Evolutionary conservation across 2,113 vertebrate genomes (phyloP).

Genomic region (Pelodiscus sinensis): DNA sequence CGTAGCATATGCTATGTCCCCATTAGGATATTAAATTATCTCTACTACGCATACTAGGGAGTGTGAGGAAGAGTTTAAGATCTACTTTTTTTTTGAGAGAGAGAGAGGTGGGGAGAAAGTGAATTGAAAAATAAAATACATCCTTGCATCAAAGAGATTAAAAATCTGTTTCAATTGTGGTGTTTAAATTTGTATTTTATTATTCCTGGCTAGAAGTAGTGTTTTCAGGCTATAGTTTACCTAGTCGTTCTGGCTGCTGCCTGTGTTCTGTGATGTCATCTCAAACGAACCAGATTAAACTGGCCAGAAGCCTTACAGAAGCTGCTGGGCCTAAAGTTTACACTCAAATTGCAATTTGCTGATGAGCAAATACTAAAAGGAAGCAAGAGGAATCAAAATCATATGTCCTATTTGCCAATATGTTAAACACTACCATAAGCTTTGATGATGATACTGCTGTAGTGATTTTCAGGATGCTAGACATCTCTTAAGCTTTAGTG

Average conservation of each 20-base stretch:
- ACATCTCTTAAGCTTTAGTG: neutral
- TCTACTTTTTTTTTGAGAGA: neutral
- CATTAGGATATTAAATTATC: neutral
- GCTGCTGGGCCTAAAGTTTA: constrained; percentile 85
- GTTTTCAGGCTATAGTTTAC: constrained; percentile 3
- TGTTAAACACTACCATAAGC: neutral
- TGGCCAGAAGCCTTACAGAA: constrained; percentile 79
- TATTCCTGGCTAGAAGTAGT: neutral
- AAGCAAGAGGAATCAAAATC: neutral
- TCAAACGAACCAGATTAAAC: constrained; percentile 88
- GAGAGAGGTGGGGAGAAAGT: neutral
- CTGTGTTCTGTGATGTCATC: constrained; percentile 83
- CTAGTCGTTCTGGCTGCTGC: constrained; percentile 68
- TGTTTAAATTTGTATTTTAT: neutral
- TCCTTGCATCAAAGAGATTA: neutral
- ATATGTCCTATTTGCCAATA: neutral
- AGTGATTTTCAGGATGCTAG: fast-evolving
- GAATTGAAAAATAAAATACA: neutral
- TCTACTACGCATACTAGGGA: neutral
- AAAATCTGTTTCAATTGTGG: neutral
- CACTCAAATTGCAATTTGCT: constrained; percentile 75
- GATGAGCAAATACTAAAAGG: neutral
- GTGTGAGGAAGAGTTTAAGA: neutral
- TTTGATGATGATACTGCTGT: neutral
- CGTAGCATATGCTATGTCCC: neutral